phyloP scores from a whole-genome alignment of 2,113 vertebrate species.

The Marcusenius ussheri region DNA sequence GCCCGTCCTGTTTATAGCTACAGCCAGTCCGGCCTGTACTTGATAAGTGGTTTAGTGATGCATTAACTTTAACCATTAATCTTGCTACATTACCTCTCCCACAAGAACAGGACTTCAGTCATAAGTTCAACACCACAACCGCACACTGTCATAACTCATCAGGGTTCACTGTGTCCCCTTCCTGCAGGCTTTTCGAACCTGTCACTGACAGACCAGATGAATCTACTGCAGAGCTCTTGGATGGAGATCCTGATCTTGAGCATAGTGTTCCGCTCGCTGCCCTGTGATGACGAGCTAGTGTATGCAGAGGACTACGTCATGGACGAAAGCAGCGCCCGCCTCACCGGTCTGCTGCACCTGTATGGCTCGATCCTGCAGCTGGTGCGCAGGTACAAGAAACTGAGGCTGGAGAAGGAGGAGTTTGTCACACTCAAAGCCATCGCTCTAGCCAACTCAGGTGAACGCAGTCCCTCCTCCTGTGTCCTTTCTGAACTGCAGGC shows the following conservation, averaged over 20 bases:
- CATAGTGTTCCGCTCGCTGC: conserved; percentile 83
- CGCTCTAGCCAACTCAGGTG: conserved; percentile 85
- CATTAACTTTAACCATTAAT: background rate
- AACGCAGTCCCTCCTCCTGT: background rate
- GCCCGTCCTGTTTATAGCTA: background rate
- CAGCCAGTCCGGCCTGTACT: background rate
- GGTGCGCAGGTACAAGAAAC: conserved; percentile 81
- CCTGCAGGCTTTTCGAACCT: conserved; percentile 77
- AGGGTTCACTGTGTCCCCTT: background rate
- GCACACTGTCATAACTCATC: background rate
- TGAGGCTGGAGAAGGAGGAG: conserved; percentile 86
- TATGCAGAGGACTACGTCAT: conserved; percentile 88
- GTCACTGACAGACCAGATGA: conserved; percentile 92
- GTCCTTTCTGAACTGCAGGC: background rate
- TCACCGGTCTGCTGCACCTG: conserved; percentile 73
- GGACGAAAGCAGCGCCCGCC: conserved; percentile 80
- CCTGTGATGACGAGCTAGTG: conserved; percentile 80
- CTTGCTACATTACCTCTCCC: background rate
- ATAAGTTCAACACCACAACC: background rate
- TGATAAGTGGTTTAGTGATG: background rate
- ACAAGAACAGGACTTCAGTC: background rate
- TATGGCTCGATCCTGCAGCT: conserved; percentile 81
- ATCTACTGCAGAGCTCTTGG: conserved; percentile 87
- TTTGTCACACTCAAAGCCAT: conserved; percentile 89
- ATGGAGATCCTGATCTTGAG: conserved; percentile 93